Base-by-base conservation (phyloP, 2,113 vertebrate species). In the Parus major region DNA sequence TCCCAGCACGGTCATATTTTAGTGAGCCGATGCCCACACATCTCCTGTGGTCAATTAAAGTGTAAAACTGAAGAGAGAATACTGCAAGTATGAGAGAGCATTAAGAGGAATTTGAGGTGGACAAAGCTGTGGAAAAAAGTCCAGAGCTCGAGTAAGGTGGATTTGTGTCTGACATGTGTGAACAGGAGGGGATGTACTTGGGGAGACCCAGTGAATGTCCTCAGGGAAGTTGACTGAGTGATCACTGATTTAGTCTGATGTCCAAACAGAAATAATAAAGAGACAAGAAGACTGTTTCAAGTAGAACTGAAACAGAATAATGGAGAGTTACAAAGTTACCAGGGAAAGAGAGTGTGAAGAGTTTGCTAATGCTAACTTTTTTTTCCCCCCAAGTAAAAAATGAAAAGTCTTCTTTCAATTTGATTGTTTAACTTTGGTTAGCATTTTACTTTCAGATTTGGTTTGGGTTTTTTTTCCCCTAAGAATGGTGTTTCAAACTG, bases 41-140 rank as follows among this genome's bases (percentile, higher is more conserved):
- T 94, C 88, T 96, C 91, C 60, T 90, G 82, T 86, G 94, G 76
- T 90, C 94, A 93, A 83, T 73, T 95, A 78, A 90, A 77, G 79
- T 24, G 63, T 82, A 70, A 86, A 92, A 86, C 68, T 66, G 55
- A 81, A 70, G 56, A 77, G 60, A n/a, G 85, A 82, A 25, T 46
- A 35, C n/a, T 87, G 53, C 57, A 36, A 68, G 39, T 70, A 20
- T 8, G 35, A 66, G 65, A 66, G 70, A 79, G 12, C 31, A 13
- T 15, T 44, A 69, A 72, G 63, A 92, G 27, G 31, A 76, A 69
- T 20, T 7, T n/a, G 44, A 93, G 49, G 28, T 82, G 57, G 70
- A 64, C 46, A 65, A 86, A 92, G 56, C 39, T 73, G 31, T 35
- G 50, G 55, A 70, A 90, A 90, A 88, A 94, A 42, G 14, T 41